Evolutionary conservation across 2,797 vertebrate genomes (phyloP).

Genomic region (Coregonus suidteri): DNA sequence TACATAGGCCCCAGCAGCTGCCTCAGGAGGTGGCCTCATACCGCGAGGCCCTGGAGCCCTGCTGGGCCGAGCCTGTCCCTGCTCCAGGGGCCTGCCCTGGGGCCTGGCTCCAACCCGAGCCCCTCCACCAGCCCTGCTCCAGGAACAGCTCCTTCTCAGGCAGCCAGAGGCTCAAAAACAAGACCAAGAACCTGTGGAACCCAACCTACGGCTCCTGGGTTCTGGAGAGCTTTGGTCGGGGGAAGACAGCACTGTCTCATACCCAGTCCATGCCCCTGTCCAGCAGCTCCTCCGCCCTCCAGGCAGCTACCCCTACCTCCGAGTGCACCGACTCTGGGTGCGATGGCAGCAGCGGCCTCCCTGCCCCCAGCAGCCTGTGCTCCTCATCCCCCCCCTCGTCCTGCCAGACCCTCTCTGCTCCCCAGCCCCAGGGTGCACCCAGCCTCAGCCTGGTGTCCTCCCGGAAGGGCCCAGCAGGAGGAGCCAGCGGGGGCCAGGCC

Average conservation of each 20-base stretch:
- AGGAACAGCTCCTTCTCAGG: slow-evolving; percentile 73
- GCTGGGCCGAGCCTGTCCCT: slow-evolving; percentile 68
- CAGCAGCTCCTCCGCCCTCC: slow-evolving; percentile 35
- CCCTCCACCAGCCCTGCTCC: slow-evolving; percentile 64
- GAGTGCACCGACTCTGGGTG: slow-evolving; percentile 73
- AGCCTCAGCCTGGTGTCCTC: slow-evolving; percentile 29
- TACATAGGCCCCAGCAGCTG: slow-evolving; percentile 66
- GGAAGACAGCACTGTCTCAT: slow-evolving; percentile 74
- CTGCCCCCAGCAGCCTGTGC: slow-evolving; percentile 58
- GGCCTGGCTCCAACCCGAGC: slow-evolving; percentile 73
- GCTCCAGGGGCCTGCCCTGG: slow-evolving; percentile 38
- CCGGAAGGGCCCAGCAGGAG: slow-evolving; percentile 51
- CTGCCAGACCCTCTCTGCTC: slow-evolving; percentile 63
- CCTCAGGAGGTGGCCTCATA: slow-evolving; percentile 77
- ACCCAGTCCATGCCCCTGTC: slow-evolving; percentile 80
- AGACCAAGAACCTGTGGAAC: slow-evolving; percentile 93
- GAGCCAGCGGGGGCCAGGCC: slow-evolving; percentile 29
- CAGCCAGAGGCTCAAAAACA: slow-evolving; percentile 86
- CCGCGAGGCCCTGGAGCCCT: slow-evolving; percentile 71
- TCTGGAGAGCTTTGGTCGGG: slow-evolving; percentile 79
- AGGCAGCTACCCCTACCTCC: slow-evolving; percentile 38
- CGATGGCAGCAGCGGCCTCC: slow-evolving; percentile 64
- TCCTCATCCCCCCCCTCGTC: slow-evolving; percentile 62
- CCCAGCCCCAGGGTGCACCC: slow-evolving; percentile 46
- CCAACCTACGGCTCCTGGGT: slow-evolving; percentile 92